Percentiles rank a stretch among this genome's conserved stretches.
These are phyloP conservation scores for Eudemis profundana DNA, from an alignment of 2,888 invertebrate species.

Conservation along the genomic window DNA sequence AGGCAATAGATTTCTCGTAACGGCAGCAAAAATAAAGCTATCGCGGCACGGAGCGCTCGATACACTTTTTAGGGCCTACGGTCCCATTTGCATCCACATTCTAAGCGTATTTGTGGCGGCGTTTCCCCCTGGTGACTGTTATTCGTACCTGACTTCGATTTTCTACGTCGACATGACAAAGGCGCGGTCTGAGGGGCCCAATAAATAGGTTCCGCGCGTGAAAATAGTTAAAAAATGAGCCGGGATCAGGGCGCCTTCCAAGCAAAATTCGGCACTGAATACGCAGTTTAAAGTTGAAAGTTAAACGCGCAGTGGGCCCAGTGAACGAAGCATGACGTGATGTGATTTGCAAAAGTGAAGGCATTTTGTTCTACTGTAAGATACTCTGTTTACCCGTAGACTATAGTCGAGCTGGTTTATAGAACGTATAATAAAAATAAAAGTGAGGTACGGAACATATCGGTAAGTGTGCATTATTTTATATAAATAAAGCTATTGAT, in stretches of 20 bases:
- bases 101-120: constrained; percentile 79
- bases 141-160: constrained; percentile 80
- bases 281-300: constrained; percentile 57
- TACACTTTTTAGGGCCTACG: constrained; percentile 76
- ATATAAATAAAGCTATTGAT: background rate
- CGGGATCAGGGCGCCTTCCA: constrained; percentile 54
- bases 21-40: constrained; percentile 79
- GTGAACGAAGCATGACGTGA: constrained; percentile 58
- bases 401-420: constrained; percentile 37
- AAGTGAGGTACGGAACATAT: constrained; percentile 12
- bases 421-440: constrained; percentile 31
- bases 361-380: constrained; percentile 55
- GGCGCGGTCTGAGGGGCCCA: constrained; percentile 81
- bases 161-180: constrained; percentile 79
- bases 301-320: constrained; percentile 47
- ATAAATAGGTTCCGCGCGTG: constrained; percentile 77
- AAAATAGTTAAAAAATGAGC: constrained; percentile 78
- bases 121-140: constrained; percentile 66
- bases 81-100: constrained; percentile 82
- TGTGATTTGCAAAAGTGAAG: constrained; percentile 63
- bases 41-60: constrained; percentile 67
- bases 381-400: constrained; percentile 27
- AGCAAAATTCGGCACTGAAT: constrained; percentile 60
- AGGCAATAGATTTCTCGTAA: constrained; percentile 79
- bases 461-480: background rate